A percentile compares a stretch with the other conserved stretches of the same genome.
Evolutionary conservation across 2,888 invertebrate species (phyloP).

Genomic region (Gryllus longicercus): DNA sequence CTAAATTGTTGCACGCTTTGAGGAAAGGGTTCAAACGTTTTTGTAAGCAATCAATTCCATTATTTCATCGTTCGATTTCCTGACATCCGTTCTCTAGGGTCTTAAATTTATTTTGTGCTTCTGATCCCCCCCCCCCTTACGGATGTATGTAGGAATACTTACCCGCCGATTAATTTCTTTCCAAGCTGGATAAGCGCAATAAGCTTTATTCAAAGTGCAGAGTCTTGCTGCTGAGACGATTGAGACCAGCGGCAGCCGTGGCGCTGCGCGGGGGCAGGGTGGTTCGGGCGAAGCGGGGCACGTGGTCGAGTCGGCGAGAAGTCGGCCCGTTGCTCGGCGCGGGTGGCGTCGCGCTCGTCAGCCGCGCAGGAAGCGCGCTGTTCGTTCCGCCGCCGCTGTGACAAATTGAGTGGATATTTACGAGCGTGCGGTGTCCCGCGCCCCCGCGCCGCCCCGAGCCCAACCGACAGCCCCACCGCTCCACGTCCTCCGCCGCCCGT

Average conservation of each 20-base stretch:
- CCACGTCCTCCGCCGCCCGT: not conserved
- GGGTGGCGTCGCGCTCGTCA: not conserved
- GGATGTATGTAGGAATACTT: too few relatives aligned
- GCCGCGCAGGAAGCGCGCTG: not conserved
- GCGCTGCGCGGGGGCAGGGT: not conserved
- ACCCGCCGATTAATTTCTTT: too few relatives aligned
- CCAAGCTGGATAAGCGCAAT: too few relatives aligned
- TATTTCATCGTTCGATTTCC: too few relatives aligned
- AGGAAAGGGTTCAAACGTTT: too few relatives aligned
- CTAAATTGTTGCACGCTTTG: too few relatives aligned
- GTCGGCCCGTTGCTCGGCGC: not conserved
- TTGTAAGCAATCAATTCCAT: too few relatives aligned
- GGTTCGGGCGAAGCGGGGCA: not conserved
- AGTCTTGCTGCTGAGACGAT: not conserved
- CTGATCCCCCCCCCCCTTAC: too few relatives aligned
- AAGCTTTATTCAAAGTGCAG: too few relatives aligned
- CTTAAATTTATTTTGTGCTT: too few relatives aligned
- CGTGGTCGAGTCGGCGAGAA: not conserved
- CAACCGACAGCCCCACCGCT: not conserved
- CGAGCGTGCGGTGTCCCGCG: not conserved
- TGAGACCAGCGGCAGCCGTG: not conserved
- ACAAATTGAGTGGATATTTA: constrained; percentile 1
- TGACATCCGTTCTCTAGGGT: too few relatives aligned
- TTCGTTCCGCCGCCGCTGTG: not conserved
- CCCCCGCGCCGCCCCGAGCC: too few relatives aligned